phyloP scores from a whole-genome alignment of 2,797 vertebrate genomes.

The Catharus ustulatus region DNA sequence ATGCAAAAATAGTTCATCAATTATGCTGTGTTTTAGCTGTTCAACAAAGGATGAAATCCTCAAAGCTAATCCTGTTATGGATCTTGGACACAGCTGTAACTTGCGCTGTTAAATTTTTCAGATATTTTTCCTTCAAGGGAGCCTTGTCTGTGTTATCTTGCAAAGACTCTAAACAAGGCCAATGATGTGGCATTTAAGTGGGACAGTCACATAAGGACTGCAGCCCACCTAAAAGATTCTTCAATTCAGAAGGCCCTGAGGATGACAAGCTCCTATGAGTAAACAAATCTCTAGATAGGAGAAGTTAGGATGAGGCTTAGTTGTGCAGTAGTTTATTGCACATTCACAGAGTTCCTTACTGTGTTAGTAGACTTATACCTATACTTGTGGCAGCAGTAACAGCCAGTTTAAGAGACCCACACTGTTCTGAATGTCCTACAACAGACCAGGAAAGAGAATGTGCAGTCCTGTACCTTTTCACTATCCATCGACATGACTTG shows the following conservation, averaged over 20 bases:
- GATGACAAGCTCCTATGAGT: neutral
- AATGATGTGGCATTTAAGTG: neutral
- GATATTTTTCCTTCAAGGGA: neutral
- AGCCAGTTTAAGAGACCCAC: neutral
- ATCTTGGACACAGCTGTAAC: neutral
- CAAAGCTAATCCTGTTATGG: neutral
- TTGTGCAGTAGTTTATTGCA: neutral
- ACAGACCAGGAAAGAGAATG: neutral
- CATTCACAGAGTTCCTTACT: neutral
- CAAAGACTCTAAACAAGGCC: neutral
- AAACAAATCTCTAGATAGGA: neutral
- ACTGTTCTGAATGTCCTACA: neutral
- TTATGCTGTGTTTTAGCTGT: neutral
- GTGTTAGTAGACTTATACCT: neutral
- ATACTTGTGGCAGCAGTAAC: neutral
- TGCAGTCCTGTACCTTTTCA: neutral
- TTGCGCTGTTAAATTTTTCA: neutral
- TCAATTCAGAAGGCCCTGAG: neutral
- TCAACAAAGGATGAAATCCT: neutral
- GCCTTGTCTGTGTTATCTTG: neutral
- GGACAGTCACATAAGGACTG: neutral
- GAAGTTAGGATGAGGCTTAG: neutral
- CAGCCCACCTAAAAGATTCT: neutral
- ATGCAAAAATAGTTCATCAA: neutral
- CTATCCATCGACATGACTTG: neutral